phyloP scores from a whole-genome alignment of 2,113 vertebrate genomes.

The Sylvietta virens region DNA sequence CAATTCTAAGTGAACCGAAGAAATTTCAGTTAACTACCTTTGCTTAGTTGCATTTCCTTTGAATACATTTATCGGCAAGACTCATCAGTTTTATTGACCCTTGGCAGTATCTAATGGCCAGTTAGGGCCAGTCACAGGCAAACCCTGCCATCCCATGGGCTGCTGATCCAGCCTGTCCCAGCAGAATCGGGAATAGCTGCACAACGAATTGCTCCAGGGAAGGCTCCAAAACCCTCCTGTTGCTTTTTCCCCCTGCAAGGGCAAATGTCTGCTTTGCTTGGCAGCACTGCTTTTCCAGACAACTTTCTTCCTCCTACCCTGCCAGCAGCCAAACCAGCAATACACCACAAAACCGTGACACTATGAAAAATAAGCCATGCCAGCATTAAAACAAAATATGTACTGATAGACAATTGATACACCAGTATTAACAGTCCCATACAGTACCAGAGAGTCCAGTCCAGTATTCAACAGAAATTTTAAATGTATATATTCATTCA shows the following conservation, averaged over 20 bases:
- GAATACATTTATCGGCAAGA: fast-evolving
- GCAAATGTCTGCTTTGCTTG: not conserved
- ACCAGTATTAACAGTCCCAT: not conserved
- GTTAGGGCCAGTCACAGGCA: not conserved
- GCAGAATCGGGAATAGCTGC: not conserved
- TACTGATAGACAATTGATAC: not conserved
- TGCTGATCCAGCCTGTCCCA: not conserved
- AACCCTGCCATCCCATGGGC: fast-evolving
- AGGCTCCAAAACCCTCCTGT: not conserved
- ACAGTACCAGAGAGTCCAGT: not conserved
- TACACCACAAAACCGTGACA: not conserved
- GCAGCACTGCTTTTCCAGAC: not conserved
- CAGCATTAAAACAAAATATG: not conserved
- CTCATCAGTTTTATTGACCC: not conserved
- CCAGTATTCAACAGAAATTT: not conserved
- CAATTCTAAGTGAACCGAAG: not conserved
- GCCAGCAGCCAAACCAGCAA: not conserved
- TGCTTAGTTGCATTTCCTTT: not conserved
- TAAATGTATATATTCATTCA: not conserved
- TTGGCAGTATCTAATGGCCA: not conserved
- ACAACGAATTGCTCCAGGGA: not conserved
- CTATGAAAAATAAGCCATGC: not conserved
- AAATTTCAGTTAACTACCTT: not conserved
- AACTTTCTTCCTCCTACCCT: not conserved
- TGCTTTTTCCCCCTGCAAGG: not conserved